These are phyloP conservation scores for Catamblyrhynchus diadema DNA, from an alignment of 2,797 vertebrate genomes.

Conservation along the genomic window DNA sequence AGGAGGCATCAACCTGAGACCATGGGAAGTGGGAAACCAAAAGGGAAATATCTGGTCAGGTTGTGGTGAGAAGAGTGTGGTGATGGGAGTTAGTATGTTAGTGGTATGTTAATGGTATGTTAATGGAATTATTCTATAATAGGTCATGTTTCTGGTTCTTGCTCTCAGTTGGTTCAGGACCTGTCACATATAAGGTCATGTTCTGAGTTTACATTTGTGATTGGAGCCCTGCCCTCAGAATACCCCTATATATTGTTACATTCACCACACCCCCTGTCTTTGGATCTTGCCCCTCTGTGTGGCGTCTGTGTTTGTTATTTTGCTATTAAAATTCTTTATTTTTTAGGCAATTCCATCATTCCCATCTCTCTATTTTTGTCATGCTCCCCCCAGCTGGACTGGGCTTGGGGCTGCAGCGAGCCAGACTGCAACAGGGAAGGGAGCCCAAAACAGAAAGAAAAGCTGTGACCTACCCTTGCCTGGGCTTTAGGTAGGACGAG, in stretches of 20 bases:
- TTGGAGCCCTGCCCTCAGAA: not conserved
- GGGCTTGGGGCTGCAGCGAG: fast-evolving
- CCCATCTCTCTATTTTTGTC: not conserved
- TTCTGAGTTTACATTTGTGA: not conserved
- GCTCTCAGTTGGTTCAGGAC: not conserved
- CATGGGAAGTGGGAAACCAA: not conserved
- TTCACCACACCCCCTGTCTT: not conserved
- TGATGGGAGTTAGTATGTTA: too few relatives aligned
- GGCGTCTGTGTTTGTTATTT: not conserved
- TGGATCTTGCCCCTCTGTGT: not conserved
- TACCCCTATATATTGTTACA: not conserved
- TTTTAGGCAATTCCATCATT: not conserved
- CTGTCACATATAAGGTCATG: not conserved
- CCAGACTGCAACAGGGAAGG: not conserved
- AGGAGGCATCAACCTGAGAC: not conserved
- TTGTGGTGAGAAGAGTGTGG: not conserved
- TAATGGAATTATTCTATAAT: not conserved
- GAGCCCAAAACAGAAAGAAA: not conserved
- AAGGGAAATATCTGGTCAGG: not conserved
- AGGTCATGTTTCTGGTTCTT: not conserved
- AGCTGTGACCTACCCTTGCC: not conserved
- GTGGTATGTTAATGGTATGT: not conserved
- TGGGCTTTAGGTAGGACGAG: not conserved
- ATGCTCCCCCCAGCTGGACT: fast-evolving
- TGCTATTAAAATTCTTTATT: not conserved